These are phyloP conservation scores for Neoscelio sp. DNA, from an alignment of 2,888 invertebrate species.

Conservation along the genomic window DNA sequence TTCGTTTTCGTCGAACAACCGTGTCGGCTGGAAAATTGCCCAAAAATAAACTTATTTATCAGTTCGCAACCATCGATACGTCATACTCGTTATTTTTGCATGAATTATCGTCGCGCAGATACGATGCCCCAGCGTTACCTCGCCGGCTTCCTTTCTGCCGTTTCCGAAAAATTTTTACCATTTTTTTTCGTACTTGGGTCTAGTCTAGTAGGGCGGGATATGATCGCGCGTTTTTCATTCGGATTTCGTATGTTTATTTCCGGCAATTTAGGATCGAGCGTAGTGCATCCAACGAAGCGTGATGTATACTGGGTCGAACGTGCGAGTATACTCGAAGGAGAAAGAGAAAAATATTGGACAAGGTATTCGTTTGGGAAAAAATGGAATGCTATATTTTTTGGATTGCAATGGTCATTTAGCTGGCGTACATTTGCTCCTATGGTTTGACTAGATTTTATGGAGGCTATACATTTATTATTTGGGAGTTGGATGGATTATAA, in stretches of 20 bases:
- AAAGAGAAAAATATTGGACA: constrained; percentile 6
- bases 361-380: not conserved
- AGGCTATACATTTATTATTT: too few relatives aligned
- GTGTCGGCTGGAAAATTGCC: constrained; percentile 43
- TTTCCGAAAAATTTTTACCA: not conserved
- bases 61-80: constrained; percentile 1
- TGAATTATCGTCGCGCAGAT: constrained; percentile 27
- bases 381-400: not conserved
- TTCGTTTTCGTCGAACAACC: constrained; percentile 30
- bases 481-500: too few relatives aligned
- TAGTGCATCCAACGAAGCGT: constrained; percentile 2
- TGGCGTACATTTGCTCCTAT: not conserved
- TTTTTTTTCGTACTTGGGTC: too few relatives aligned
- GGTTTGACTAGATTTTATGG: too few relatives aligned
- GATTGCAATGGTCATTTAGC: not conserved
- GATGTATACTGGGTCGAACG: constrained; percentile 11
- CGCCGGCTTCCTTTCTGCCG: too few relatives aligned
- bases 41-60: constrained; percentile 59
- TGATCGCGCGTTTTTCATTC: constrained; percentile 3
- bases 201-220: not conserved
- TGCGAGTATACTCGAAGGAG: constrained; percentile 15
- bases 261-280: constrained; percentile 5
- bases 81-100: constrained; percentile 2
- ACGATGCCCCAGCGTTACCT: too few relatives aligned
- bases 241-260: constrained; percentile 2